Base-by-base conservation (phyloP, 2,797 vertebrate genomes). In the Zenarchopterus dispar region DNA sequence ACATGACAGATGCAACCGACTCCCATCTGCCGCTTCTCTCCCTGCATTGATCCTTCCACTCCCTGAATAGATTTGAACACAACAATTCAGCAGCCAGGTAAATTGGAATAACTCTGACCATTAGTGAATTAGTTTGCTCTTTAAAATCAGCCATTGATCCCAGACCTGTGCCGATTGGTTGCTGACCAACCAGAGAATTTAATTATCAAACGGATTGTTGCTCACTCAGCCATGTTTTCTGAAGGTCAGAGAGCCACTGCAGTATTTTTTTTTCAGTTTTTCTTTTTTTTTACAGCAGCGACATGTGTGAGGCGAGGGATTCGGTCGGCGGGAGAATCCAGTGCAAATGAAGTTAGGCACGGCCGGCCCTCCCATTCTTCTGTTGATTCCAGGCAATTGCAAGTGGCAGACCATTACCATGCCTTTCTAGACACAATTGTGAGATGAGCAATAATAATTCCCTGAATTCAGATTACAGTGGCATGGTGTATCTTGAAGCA, bases 101-200 rank as follows among this genome's bases (percentile, higher is more conserved):
- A 93, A 93, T 91, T 91, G 89, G 89, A 92, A 92, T 93, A 93
- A 92, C 89, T 93, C 90, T 91, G 86, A 86, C 90, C 92, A 93
- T 94, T 93, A 94, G 92, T 84, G 84, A 92, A 94, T 94, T 93
- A 92, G 90, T 93, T 93, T 93, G 88, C 91, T 91, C 84, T 93
- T 92, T 88, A 88, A 92, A 93, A 91, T 89, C 81, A 62, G 67
- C 79, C 89, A 94, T 93, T 91, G 92, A 94, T 94, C 84, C 78
- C n/a, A 8, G 4, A 56, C 82, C 86, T 47, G 51, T 76, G 86
- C 88, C 88, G 91, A 93, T 93, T 91, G 91, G 92, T 89, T 87
- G 75, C 81, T 84, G 88, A 85, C 89, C 86, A 81, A 86, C 78
- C 79, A 67, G 79, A 84, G 84, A 90, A 92, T 93, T 93, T 93